Percentiles rank a stretch among this genome's conserved stretches.
Conservation (phyloP, 1,140 invertebrate genomes). For the Arion vulgaris region DNA sequence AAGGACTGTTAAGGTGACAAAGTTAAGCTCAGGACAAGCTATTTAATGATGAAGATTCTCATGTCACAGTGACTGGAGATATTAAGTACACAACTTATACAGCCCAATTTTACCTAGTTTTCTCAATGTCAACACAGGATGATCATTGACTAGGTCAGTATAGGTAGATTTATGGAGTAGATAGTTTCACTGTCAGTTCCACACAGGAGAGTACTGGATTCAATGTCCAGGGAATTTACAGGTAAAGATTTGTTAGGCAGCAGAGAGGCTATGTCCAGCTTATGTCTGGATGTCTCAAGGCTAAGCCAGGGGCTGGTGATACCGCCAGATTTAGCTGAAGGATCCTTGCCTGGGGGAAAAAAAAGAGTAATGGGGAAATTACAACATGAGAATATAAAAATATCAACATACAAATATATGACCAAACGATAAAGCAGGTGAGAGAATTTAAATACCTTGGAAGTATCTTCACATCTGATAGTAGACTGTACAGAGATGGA, state of each 20-base stretch:
- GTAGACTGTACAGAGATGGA: too few species aligned
- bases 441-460: too few species aligned
- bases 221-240: slow-evolving; percentile 85
- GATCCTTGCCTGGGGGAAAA: slow-evolving; percentile 6
- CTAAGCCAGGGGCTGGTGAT: slow-evolving; percentile 76
- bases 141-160: slow-evolving; percentile 41
- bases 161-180: slow-evolving; percentile 53
- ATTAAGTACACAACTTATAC: too few species aligned
- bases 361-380: not conserved
- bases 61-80: too few species aligned
- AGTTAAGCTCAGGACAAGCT: too few species aligned
- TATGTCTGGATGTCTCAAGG: slow-evolving; percentile 79
- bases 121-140: too few species aligned
- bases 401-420: too few species aligned
- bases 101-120: too few species aligned
- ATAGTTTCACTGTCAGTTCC: slow-evolving; percentile 84
- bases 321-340: not conserved
- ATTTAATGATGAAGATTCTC: too few species aligned
- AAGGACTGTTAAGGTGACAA: too few species aligned
- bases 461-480: too few species aligned
- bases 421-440: too few species aligned
- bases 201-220: slow-evolving; percentile 81
- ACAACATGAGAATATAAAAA: not conserved
- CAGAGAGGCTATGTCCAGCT: slow-evolving; percentile 82
- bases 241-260: slow-evolving; percentile 79